Percentiles rank a stretch among this genome's conserved stretches.
These are phyloP conservation scores for Myathropa florea DNA, from an alignment of 2,888 invertebrate species.

Conservation along the genomic window DNA sequence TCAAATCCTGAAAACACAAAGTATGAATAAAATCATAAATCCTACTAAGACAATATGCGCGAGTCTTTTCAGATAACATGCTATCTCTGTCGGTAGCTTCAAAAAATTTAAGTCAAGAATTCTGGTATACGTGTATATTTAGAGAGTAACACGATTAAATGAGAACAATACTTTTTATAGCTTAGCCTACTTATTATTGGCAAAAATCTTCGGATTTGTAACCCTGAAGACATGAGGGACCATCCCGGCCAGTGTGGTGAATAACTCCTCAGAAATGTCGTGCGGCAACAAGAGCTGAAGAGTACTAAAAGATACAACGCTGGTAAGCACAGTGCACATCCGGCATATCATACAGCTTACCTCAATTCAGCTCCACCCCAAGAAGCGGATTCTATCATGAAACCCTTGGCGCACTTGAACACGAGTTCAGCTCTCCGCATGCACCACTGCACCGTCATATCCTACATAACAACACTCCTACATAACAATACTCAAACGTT, in stretches of 20 bases:
- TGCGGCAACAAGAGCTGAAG: slow-evolving; percentile 86
- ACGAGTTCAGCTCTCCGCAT: slow-evolving; percentile 97
- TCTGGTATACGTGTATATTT: background rate
- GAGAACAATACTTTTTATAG: background rate
- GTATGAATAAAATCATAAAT: too few relatives aligned
- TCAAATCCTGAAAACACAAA: too few relatives aligned
- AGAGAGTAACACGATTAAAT: background rate
- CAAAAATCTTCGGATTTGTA: slow-evolving; percentile 94
- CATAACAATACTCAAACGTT: background rate
- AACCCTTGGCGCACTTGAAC: slow-evolving; percentile 99
- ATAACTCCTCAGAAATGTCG: slow-evolving; percentile 91
- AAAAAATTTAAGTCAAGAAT: background rate
- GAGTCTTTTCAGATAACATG: too few relatives aligned
- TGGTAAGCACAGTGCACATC: background rate
- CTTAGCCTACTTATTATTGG: slow-evolving; percentile 78
- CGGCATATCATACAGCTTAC: slow-evolving; percentile 83
- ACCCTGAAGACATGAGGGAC: slow-evolving; percentile 95
- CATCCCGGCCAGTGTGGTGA: slow-evolving; percentile 91
- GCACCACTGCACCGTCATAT: slow-evolving; percentile 98
- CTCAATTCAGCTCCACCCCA: slow-evolving; percentile 95
- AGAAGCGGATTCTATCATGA: slow-evolving; percentile 98
- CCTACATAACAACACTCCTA: slow-evolving; percentile 82
- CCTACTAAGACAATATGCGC: too few relatives aligned
- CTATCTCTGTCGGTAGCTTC: too few relatives aligned
- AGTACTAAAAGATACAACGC: slow-evolving; percentile 74